These are phyloP conservation scores for Onychomys arenicola DNA, from an alignment of 2,797 vertebrate genomes.

Conservation along the genomic window DNA sequence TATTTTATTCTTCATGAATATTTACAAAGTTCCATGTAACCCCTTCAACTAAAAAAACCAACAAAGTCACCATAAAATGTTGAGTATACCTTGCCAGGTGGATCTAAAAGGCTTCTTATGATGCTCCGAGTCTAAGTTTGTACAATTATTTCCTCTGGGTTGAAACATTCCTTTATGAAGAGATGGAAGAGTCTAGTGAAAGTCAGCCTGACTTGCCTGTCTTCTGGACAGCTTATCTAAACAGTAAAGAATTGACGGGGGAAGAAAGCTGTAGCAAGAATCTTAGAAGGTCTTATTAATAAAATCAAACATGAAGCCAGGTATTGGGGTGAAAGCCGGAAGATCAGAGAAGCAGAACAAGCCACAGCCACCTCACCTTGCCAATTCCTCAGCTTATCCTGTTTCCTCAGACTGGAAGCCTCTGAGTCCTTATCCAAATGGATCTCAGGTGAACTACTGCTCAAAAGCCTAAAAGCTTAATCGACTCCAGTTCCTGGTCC, in stretches of 20 bases:
- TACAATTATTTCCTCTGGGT: neutral
- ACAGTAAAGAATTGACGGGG: neutral
- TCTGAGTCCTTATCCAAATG: no score
- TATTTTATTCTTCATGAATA: slow-evolving; percentile 7
- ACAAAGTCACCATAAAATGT: neutral
- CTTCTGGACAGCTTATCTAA: neutral
- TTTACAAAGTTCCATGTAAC: neutral
- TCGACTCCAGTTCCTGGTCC: no score
- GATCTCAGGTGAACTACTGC: no score
- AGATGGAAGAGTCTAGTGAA: neutral
- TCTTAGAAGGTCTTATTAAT: no score
- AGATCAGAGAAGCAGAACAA: no score
- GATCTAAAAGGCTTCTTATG: neutral
- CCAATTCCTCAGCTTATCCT: no score
- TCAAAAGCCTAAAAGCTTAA: no score
- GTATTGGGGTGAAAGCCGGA: no score
- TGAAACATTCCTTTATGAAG: neutral
- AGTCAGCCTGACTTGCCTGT: neutral
- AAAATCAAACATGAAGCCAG: no score
- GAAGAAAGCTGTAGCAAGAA: no score
- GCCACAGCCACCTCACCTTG: no score
- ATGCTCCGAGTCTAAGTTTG: neutral
- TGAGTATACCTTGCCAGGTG: neutral
- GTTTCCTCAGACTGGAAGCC: no score
- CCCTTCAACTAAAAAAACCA: neutral